Evolutionary conservation across 2,113 vertebrate species (phyloP).

Genomic region (Leptodactylus fuscus): DNA sequence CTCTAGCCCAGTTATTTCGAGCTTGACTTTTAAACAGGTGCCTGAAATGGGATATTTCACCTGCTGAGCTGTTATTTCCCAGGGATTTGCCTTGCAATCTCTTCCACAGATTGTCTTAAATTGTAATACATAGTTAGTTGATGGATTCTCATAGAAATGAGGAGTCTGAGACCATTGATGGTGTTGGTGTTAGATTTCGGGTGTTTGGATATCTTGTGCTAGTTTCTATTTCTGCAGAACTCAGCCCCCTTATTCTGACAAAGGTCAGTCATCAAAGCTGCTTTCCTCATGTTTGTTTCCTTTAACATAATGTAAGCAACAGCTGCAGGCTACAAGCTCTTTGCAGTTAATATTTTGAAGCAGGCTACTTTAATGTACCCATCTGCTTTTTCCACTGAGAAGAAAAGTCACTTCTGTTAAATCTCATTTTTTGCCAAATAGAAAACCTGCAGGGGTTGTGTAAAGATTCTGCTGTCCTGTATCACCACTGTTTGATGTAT

Average conservation of each 20-base stretch:
- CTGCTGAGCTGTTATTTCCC: neutral
- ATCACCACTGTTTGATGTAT: neutral
- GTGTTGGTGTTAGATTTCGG: too few species aligned
- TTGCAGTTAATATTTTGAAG: conserved; percentile 30
- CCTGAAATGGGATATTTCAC: neutral
- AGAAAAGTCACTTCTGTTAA: conserved; percentile 9
- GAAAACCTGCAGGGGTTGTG: conserved; percentile 19
- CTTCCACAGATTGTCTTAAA: neutral
- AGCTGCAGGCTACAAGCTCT: conserved; percentile 24
- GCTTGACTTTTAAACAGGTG: neutral
- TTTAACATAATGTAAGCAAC: neutral
- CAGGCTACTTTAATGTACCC: conserved; percentile 11
- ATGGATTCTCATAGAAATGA: neutral
- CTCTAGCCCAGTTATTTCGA: too few species aligned
- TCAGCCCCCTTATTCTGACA: neutral
- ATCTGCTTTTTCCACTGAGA: neutral
- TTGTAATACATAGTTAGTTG: neutral
- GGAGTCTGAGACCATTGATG: neutral
- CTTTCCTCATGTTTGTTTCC: conserved; percentile 9
- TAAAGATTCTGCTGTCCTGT: neutral
- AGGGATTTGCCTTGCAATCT: neutral
- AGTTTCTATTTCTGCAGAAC: neutral
- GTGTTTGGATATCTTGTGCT: neutral
- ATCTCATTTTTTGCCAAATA: neutral
- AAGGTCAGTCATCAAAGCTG: conserved; percentile 3